Evolutionary conservation across 2,797 vertebrate species (phyloP), one percentile per base, ranked within the genome.

Genomic region (Silurus lanzhouensis): DNA sequence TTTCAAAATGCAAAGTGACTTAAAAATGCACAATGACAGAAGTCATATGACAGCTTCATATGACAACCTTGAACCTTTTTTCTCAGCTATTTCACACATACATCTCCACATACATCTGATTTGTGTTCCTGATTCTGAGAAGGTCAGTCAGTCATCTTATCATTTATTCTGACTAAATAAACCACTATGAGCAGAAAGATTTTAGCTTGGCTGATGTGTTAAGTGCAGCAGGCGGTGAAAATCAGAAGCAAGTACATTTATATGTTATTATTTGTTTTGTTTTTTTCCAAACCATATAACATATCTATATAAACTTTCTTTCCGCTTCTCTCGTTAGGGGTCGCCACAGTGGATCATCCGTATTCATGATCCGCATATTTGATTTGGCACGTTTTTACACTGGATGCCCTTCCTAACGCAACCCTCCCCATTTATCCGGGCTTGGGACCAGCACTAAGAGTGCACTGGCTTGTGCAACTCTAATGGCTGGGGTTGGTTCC

Each of bases 101-200:
- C 38, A 31, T 79, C 61, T 79, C 58, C 76, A 79, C 58, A 79
- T 79, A 31, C 77, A 48, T 63, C 77, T 79, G 77, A 48, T 63
- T 60, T 79, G 76, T 61, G 76, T 14, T 79, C 48, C 31, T 64
- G 77, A 60, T 64, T 48, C 38, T 15, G 55, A 25, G 57, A 76
- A 61, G 60, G 19, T 78, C 76, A 38, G 61, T 22, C 20, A 20
- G 15, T 63, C 60, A 25, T 25, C 20, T 64, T 38, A 79, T 46
- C 17, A 63, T 22, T 38, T 31, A 58, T 20, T 60, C 55, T 77
- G 27, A 9, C 25, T 52, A 27, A 22, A n/a, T 19, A 60, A 76
- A 52, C 19, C 15, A 7, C 14, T 12, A 79, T 13, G 20, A 46
- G 58, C 31, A 58, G 25, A 27, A 14, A 75, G 48, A 75, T 75